Base-by-base conservation (phyloP, 2,888 invertebrate genomes). In the Chrysolina americana region DNA sequence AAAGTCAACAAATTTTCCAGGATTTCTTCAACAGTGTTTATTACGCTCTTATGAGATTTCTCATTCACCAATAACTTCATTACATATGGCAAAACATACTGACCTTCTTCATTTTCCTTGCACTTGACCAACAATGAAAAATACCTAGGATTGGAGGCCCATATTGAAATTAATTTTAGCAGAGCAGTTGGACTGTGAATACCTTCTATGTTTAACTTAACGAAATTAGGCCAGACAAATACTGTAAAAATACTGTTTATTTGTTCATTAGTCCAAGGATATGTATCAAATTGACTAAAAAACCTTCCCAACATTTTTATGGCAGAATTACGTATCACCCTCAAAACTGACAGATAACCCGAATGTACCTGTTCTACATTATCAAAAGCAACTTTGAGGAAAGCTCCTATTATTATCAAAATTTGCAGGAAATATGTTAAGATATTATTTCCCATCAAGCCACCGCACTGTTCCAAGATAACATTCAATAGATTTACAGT, bases 101-200 rank as follows among this genome's bases (percentile, higher is more conserved):
- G 77, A 0, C 87, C 83, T 1, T 83, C 73, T 79, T 91, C 87
- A 36, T 89, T 87, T 41, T 89, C 86, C 10, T 89, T 87, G 81
- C 89, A 87, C 81, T 93, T 94, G 1, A 92, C 91, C 36, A 98
- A 89, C 59, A 96, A 89, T 28, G 90, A 85, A 84, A 94, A 95
- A 84, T 94, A 95, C 87, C 94, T 91, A 0, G 95, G 93, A 87
- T 95, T 93, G 70, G 92, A 91, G 78, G 95, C 93, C 96, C 97
- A 98, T 0, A 91, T 89, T 41, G 92, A 89, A 21, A 98, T 90
- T n/a, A 98, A 87, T 86, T 94, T 95, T 19, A 98, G 87, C 69
- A 98, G 88, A 1, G 94, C 91, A 0, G 97, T 96, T 0, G 97
- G 96, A 80, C 93, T 94, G 82, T 95, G 93, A 71, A 96, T 92